phyloP scores from a whole-genome alignment of 2,113 vertebrate genomes.

The Meles meles region DNA sequence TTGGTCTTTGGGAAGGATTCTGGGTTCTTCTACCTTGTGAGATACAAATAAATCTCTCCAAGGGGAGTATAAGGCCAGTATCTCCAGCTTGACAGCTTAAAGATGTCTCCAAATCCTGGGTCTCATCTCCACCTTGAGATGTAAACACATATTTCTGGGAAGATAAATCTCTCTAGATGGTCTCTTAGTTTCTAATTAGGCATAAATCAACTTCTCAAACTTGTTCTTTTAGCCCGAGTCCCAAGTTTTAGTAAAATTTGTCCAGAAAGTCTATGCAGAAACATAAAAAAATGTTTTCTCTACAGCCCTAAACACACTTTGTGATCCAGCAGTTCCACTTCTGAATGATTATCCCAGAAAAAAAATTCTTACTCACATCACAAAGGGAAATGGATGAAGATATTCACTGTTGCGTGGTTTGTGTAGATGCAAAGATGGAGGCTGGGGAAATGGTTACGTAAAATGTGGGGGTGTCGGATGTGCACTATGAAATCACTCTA shows the following conservation, averaged over 20 bases:
- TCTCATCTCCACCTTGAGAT: neutral
- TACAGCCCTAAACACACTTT: neutral
- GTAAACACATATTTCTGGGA: neutral
- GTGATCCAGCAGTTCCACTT: neutral
- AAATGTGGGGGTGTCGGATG: neutral
- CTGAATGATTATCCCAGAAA: neutral
- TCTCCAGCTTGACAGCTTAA: neutral
- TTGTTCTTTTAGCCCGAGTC: neutral
- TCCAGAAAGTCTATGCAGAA: neutral
- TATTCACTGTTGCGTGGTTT: neutral
- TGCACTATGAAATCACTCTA: neutral
- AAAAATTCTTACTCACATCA: neutral
- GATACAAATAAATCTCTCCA: neutral
- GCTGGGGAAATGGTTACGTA: neutral
- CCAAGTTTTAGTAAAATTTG: neutral
- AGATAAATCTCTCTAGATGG: neutral
- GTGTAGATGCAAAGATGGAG: neutral
- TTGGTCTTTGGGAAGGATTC: neutral
- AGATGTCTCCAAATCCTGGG: neutral
- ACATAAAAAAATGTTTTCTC: constrained; percentile 7
- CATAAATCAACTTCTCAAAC: neutral
- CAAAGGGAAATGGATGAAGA: neutral
- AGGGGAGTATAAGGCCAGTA: neutral
- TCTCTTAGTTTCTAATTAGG: neutral
- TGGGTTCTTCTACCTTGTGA: neutral